These are phyloP conservation scores for Eumaeus atala DNA, from an alignment of 1,140 invertebrate species.

Conservation along the genomic window DNA sequence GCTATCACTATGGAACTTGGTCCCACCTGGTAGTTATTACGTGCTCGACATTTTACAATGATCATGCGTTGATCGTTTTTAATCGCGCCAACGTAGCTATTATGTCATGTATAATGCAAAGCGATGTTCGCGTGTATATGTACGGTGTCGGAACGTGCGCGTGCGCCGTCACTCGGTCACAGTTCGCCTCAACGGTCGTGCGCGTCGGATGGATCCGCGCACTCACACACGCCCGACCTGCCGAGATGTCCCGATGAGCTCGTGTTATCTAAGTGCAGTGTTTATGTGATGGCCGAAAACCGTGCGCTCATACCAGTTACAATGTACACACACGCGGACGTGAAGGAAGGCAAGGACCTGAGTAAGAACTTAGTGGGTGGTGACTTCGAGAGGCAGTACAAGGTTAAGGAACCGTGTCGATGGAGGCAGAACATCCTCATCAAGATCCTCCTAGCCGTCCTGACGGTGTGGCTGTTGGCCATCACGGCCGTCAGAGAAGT, in stretches of 20 bases:
- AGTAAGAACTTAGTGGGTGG: constrained; percentile 63
- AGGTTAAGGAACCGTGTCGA: constrained; percentile 32
- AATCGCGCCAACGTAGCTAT: neutral
- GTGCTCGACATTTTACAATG: no score
- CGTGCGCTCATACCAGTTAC: constrained; percentile 46
- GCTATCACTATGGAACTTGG: no score
- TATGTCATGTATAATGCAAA: constrained; percentile 5
- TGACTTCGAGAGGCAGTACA: constrained; percentile 58
- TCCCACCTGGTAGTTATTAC: no score
- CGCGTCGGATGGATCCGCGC: neutral
- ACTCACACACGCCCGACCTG: constrained; percentile 23
- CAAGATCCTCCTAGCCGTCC: constrained; percentile 30
- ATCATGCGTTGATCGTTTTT: no score
- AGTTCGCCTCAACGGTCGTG: neutral
- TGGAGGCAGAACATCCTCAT: constrained; percentile 36
- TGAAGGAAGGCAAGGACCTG: constrained; percentile 54
- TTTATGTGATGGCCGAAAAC: constrained; percentile 49
- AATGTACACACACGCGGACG: constrained; percentile 57
- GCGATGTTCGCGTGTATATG: neutral
- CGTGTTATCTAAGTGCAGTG: constrained; percentile 45
- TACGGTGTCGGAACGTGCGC: constrained; percentile 6
- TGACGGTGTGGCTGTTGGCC: constrained; percentile 42
- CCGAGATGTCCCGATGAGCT: constrained; percentile 44
- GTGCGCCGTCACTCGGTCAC: constrained; percentile 1
- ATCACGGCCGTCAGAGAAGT: constrained; percentile 48